Evolutionary conservation across 2,888 invertebrate species (phyloP).

Genomic region (Sesamia inferens): DNA sequence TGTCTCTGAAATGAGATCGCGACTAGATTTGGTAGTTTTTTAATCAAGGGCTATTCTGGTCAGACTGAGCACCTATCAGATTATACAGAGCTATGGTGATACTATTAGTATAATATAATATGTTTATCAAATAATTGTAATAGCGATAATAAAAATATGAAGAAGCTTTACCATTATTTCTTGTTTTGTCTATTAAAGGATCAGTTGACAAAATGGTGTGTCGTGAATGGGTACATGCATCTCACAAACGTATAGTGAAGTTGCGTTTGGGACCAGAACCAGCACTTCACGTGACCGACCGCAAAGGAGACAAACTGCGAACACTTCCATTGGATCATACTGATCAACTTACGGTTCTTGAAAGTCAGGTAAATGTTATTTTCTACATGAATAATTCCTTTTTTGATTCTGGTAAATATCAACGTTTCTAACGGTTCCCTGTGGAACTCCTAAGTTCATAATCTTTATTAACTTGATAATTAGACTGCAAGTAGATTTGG

Average conservation of each 20-base stretch:
- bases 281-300: conserved; percentile 95
- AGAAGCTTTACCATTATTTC: background rate
- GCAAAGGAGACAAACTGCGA: conserved; percentile 97
- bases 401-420: background rate
- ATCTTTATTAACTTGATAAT: background rate
- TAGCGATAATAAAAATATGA: background rate
- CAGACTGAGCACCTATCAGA: background rate
- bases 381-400: background rate
- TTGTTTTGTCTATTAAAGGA: conserved; percentile 73
- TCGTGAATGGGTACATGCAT: conserved; percentile 98
- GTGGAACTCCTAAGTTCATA: background rate
- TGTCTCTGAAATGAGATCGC: background rate
- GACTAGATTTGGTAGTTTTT: background rate
- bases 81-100: background rate
- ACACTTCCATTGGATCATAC: conserved; percentile 94
- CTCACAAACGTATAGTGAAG: conserved; percentile 96
- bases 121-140: background rate
- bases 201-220: conserved; percentile 98
- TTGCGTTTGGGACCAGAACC: conserved; percentile 97
- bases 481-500: background rate
- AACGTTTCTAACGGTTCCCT: background rate
- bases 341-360: conserved; percentile 95
- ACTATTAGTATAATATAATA: background rate
- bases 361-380: conserved; percentile 92
- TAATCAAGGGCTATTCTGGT: background rate